Conservation (phyloP, 2,888 invertebrate species). For the Hirtodrosophila duncani region DNA sequence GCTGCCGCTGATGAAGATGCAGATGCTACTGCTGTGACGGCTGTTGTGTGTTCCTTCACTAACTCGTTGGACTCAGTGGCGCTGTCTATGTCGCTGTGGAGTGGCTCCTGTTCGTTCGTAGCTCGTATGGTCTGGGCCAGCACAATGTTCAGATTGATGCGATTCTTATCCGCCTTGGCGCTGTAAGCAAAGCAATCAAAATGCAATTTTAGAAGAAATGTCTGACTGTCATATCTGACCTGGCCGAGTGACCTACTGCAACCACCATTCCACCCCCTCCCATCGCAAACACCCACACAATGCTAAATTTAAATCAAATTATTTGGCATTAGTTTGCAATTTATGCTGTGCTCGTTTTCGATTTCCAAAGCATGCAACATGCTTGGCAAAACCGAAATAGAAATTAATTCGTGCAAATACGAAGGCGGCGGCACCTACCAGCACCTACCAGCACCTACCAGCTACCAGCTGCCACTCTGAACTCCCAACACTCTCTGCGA, state of each 20-base stretch:
- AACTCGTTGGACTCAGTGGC: conserved; percentile 47
- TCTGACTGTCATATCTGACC: conserved; percentile 7
- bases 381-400: conserved; percentile 50
- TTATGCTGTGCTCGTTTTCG: conserved; percentile 55
- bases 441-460: not conserved
- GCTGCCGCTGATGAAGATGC: not conserved
- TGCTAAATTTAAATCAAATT: conserved; percentile 66
- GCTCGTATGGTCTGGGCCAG: conserved; percentile 80
- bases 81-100: conserved; percentile 63
- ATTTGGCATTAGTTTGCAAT: conserved; percentile 60
- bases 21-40: not conserved
- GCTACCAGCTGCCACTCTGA: too few relatives aligned
- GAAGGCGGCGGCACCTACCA: conserved; percentile 24
- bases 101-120: conserved; percentile 60
- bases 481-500: conserved; percentile 5
- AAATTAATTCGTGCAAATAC: conserved; percentile 60
- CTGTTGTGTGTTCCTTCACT: conserved; percentile 12
- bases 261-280: not conserved
- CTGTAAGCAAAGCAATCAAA: conserved; percentile 18
- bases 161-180: conserved; percentile 77
- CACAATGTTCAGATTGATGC: conserved; percentile 82
- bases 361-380: conserved; percentile 50
- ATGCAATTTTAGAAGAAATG: conserved; percentile 17
- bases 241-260: conserved; percentile 48
- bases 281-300: not conserved